Base-by-base conservation (phyloP, 2,797 vertebrate genomes). In the Rhabdophis nuchalis region DNA sequence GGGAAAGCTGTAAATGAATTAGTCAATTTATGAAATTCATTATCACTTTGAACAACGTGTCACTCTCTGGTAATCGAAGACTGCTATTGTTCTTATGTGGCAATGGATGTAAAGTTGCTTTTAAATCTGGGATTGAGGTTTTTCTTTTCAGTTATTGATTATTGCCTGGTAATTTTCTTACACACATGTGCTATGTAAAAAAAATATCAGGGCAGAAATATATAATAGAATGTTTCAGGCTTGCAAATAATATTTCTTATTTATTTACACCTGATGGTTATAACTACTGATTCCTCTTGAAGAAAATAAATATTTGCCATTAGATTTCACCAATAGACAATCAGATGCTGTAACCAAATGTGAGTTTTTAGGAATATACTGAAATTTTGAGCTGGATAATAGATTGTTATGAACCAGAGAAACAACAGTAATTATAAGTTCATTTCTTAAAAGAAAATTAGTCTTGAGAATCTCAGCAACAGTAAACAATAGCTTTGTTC, bases 11-110 rank as follows among this genome's bases (percentile, higher is more conserved):
- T 89, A 41, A 57, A 57, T n/a, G 53, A 0, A 86, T 90, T 57
- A 94, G 91, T 68, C n/a, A 90, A 57, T 52, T 32, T 87, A 32
- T 88, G 16, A 85, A 91, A 94, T 13, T 90, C 58, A n/a, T 88
- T 68, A 77, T 86, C 23, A 72, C 92, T 0, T 0, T 14, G 10
- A 91, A 25, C 94, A 93, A 27, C 88, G 29, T 27, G 93, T 86
- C 1, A 16, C 18, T 57, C 88, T 91, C 4, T 92, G 50, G 41
- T 91, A 93, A 41, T 56, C 85, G 1, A 87, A 93, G 32, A 23
- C 12, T 72, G 86, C 88, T 13, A 57, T 14, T 82, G 90, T 88
- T 50, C 46, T 90, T 85, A 29, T 9, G 16, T 53, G 18, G 5
- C 5, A 36, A 50, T 56, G 12, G 27, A 88, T 58, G 12, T 20